Percentiles rank a stretch among this genome's conserved stretches.
phyloP scores from a whole-genome alignment of 2,113 vertebrate genomes.

The Pholis gunnellus region DNA sequence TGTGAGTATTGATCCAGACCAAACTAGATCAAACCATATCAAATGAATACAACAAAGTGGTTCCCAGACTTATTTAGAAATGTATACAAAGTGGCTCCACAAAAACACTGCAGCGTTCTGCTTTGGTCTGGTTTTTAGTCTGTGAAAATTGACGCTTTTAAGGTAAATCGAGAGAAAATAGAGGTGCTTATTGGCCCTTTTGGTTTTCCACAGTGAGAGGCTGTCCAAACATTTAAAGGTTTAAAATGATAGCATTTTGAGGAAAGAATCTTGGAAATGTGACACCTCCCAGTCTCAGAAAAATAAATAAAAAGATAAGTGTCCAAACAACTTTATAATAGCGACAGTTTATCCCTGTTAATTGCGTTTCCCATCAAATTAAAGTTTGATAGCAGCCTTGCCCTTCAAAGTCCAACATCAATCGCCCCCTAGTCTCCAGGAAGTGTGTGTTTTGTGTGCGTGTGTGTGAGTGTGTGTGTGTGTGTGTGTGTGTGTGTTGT shows the following conservation, averaged over 20 bases:
- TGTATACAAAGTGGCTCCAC: too few species aligned
- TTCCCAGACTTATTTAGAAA: too few species aligned
- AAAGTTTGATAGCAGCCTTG: conserved; percentile 6
- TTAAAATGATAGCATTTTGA: neutral
- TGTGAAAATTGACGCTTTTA: too few species aligned
- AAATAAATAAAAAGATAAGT: neutral
- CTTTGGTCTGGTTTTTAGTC: too few species aligned
- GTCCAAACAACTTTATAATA: neutral
- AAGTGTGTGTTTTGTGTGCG: conserved; percentile 8
- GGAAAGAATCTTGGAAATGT: neutral
- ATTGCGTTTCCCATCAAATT: neutral
- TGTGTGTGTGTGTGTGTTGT: conserved; percentile 78
- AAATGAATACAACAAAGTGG: too few species aligned
- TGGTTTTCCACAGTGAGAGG: neutral
- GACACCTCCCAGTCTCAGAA: neutral
- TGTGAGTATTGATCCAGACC: too few species aligned
- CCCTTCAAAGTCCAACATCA: conserved; percentile 23
- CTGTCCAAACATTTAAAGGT: neutral
- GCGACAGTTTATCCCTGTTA: neutral
- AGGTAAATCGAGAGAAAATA: neutral
- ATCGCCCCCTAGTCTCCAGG: neutral
- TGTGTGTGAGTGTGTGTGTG: neutral
- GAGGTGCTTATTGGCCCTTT: neutral
- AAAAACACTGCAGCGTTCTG: too few species aligned
- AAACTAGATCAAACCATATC: too few species aligned